Evolutionary conservation across 2,888 invertebrate species (phyloP).

Genomic region (Sepiola atlantica): DNA sequence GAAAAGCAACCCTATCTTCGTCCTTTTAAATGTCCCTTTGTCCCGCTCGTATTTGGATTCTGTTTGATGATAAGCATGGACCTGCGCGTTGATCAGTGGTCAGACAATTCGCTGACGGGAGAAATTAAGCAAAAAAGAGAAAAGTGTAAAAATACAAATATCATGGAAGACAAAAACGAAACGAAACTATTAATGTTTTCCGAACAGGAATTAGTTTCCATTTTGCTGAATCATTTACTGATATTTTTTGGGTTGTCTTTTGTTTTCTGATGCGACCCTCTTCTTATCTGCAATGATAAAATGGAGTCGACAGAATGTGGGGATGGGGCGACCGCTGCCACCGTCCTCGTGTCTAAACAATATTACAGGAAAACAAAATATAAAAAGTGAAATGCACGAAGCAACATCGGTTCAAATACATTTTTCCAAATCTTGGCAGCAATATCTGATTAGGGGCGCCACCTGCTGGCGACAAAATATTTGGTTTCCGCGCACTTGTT

Average conservation of each 20-base stretch:
- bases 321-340: too few species aligned
- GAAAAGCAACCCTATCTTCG: background rate
- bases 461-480: slow-evolving; percentile 1
- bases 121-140: accelerated
- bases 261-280: background rate
- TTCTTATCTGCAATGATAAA: background rate
- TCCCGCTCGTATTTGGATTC: background rate
- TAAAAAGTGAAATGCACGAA: background rate
- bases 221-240: background rate
- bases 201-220: background rate
- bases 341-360: background rate
- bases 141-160: background rate
- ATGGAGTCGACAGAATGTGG: background rate
- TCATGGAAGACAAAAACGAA: background rate
- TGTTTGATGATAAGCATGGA: background rate
- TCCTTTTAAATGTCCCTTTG: background rate
- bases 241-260: background rate
- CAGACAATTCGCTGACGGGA: too few species aligned
- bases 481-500: slow-evolving; percentile 22
- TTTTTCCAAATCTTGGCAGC: slow-evolving; percentile 32
- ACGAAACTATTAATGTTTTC: background rate
- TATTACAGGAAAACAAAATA: background rate
- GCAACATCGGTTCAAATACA: background rate
- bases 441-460: slow-evolving; percentile 3
- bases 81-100: background rate